Evolutionary conservation across 2,888 invertebrate genomes (phyloP).

Genomic region (Chrysopilus asiliformis): DNA sequence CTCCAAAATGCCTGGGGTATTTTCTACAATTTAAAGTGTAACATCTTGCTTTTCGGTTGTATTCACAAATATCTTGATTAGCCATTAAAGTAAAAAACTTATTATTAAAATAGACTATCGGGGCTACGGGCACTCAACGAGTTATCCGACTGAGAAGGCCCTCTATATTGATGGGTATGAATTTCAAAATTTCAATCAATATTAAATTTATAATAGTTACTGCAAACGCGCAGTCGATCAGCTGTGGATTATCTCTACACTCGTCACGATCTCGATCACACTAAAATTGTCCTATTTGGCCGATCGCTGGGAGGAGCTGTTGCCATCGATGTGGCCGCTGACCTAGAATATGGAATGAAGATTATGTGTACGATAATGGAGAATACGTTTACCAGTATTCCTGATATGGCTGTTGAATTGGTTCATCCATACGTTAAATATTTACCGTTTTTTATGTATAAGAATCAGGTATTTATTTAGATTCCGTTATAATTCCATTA

Average conservation of each 20-base stretch:
- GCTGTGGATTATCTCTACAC: conserved; percentile 73
- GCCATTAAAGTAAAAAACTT: no score
- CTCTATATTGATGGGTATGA: conserved; percentile 78
- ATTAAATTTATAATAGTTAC: no score
- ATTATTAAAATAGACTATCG: conserved; percentile 93
- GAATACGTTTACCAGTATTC: conserved; percentile 91
- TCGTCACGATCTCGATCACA: conserved; percentile 69
- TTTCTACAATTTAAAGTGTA: conserved; percentile 67
- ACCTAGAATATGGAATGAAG: conserved; percentile 59
- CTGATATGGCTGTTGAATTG: conserved; percentile 78
- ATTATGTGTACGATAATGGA: conserved; percentile 82
- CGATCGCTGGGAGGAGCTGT: conserved; percentile 80
- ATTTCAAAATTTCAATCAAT: no score
- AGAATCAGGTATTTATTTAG: conserved; percentile 85
- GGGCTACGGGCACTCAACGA: conserved; percentile 87
- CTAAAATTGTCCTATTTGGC: conserved; percentile 80
- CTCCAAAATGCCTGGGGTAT: conserved; percentile 79
- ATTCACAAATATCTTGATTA: no score
- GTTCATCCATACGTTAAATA: conserved; percentile 48
- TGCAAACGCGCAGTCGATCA: no score
- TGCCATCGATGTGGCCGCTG: conserved; percentile 72
- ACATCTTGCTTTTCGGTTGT: no score
- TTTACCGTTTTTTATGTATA: conserved; percentile 72
- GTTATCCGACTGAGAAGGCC: conserved; percentile 75
- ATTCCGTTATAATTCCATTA: neutral